A percentile compares a stretch with the other conserved stretches of the same genome.
These are phyloP conservation scores for Mola mola DNA, from an alignment of 2,113 vertebrate genomes.

Conservation along the genomic window DNA sequence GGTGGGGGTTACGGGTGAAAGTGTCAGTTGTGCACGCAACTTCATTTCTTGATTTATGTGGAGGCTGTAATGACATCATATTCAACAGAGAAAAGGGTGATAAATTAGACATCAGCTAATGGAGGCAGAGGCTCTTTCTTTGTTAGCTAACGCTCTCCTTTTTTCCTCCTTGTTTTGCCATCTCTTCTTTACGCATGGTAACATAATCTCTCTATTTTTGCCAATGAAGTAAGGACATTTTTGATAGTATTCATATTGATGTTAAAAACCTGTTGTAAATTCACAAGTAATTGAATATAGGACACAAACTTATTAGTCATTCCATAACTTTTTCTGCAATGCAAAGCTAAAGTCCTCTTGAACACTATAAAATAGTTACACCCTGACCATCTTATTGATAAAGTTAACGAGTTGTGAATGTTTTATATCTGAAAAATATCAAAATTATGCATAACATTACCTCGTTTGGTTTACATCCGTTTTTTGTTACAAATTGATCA, in stretches of 20 bases:
- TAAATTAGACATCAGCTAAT: constrained; percentile 77
- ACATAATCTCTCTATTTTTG: constrained; percentile 1
- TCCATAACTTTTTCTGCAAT: too few species aligned
- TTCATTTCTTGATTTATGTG: constrained; percentile 72
- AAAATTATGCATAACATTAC: too few species aligned
- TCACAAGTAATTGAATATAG: background rate
- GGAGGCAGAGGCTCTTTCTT: constrained; percentile 58
- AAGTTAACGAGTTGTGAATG: too few species aligned
- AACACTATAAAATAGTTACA: too few species aligned
- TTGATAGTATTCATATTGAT: constrained; percentile 16
- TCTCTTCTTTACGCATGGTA: too few species aligned
- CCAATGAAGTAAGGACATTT: constrained; percentile 32
- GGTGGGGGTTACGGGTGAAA: constrained; percentile 41
- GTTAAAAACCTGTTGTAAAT: constrained; percentile 3
- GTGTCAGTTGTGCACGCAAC: constrained; percentile 38
- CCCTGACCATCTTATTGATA: too few species aligned
- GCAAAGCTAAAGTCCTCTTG: too few species aligned
- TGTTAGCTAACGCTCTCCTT: constrained; percentile 42
- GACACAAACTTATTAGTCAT: too few species aligned
- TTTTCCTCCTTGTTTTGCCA: background rate
- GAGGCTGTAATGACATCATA: constrained; percentile 78
- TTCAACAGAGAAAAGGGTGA: constrained; percentile 52
- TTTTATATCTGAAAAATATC: too few species aligned
- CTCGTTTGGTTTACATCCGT: too few species aligned
- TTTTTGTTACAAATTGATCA: too few species aligned